A percentile compares a stretch with the other conserved stretches of the same genome.
phyloP scores from a whole-genome alignment of 2,797 vertebrate species.

The Tapirus indicus region DNA sequence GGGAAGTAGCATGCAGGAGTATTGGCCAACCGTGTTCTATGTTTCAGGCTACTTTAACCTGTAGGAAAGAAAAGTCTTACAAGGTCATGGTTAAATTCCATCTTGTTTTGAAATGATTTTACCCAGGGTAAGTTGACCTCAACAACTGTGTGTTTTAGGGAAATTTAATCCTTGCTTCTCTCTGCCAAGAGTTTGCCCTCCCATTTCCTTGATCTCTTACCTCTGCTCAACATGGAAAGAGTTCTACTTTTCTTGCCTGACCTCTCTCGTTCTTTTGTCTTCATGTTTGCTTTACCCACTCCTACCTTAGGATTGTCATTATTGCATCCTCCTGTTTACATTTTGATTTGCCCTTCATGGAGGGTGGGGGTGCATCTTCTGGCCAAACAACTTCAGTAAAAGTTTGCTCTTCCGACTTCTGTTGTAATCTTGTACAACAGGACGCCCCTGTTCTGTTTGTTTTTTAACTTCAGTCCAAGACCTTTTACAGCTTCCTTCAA shows the following conservation, averaged over 20 bases:
- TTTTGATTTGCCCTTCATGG: neutral
- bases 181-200: neutral
- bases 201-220: neutral
- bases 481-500: neutral
- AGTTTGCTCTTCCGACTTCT: neutral
- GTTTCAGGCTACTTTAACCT: neutral
- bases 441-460: neutral
- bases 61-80: neutral
- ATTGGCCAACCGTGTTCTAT: neutral
- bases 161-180: neutral
- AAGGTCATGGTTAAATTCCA: constrained; percentile 2
- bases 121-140: neutral
- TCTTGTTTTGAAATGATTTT: constrained; percentile 60
- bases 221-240: neutral
- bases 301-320: neutral
- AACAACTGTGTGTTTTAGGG: neutral
- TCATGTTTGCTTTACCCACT: neutral
- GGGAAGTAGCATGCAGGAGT: neutral
- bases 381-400: neutral
- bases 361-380: neutral
- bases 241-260: neutral
- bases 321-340: neutral
- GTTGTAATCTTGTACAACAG: neutral
- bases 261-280: neutral
- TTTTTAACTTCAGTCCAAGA: neutral